Evolutionary conservation across 2,888 invertebrate species (phyloP).

Genomic region (Lasioglossum morio): DNA sequence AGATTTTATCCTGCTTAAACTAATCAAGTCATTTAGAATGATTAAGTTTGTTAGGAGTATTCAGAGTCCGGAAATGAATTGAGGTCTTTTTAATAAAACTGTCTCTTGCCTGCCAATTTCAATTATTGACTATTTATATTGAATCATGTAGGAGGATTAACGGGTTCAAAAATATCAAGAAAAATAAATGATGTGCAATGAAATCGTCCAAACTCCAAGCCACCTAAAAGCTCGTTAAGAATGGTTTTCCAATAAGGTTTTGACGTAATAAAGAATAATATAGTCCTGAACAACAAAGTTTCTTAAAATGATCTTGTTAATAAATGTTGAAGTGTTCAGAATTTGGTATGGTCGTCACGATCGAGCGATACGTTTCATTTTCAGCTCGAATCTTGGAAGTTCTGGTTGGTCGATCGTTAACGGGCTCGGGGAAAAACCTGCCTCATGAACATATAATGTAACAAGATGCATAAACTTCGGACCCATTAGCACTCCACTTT

Average conservation of each 20-base stretch:
- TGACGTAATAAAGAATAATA: not conserved
- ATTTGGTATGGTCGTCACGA: slow-evolving; percentile 2
- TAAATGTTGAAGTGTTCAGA: not conserved
- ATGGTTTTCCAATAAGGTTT: not conserved
- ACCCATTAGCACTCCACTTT: slow-evolving; percentile 62
- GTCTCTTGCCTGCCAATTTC: not conserved
- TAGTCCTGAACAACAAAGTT: not conserved
- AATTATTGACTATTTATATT: not conserved
- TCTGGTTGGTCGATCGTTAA: slow-evolving; percentile 20
- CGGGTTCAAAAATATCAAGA: not conserved
- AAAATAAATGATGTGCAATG: not conserved
- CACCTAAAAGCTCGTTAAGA: too few species aligned
- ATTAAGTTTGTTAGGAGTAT: not conserved
- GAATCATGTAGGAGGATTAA: not conserved
- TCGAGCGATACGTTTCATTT: slow-evolving; percentile 3
- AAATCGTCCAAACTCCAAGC: too few species aligned
- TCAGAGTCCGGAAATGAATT: not conserved
- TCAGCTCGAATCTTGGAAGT: slow-evolving; percentile 20
- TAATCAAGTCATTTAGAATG: not conserved
- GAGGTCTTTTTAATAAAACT: not conserved
- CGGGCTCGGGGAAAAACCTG: not conserved
- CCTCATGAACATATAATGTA: slow-evolving; percentile 32
- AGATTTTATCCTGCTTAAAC: not conserved
- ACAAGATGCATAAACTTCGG: slow-evolving; percentile 62
- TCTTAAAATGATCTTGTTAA: not conserved